Percentiles rank a stretch among this genome's conserved stretches.
Conservation (phyloP, 2,888 invertebrate species). For the Xestia rhomboidea region DNA sequence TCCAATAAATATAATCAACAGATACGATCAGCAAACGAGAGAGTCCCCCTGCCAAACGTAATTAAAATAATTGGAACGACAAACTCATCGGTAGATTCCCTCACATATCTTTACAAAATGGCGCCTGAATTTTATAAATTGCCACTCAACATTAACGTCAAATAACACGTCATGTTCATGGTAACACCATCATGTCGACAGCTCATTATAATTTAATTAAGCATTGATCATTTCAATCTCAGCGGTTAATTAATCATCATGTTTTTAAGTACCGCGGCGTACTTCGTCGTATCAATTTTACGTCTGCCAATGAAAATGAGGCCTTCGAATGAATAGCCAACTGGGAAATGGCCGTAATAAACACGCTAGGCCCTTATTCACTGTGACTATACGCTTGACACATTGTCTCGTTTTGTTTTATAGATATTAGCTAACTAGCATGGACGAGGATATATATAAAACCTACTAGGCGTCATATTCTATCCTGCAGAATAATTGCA, state of each 20-base stretch:
- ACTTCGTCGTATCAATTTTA: slow-evolving; percentile 17
- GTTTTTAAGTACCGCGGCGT: slow-evolving; percentile 37
- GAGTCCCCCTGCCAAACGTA: slow-evolving; percentile 43
- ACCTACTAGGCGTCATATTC: not conserved
- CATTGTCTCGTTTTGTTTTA: not conserved
- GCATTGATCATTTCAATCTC: slow-evolving; percentile 55
- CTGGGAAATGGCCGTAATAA: not conserved
- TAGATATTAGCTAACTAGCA: not conserved
- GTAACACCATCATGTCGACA: slow-evolving; percentile 44
- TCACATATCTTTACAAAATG: slow-evolving; percentile 42
- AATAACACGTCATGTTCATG: slow-evolving; percentile 57
- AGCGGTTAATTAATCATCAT: slow-evolving; percentile 50
- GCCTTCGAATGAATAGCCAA: not conserved
- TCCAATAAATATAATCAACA: slow-evolving; percentile 41
- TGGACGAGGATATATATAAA: too few species aligned
- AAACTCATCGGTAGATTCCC: slow-evolving; percentile 34
- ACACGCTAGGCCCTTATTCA: slow-evolving; percentile 12
- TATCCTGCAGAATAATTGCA: not conserved
- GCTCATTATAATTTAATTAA: slow-evolving; percentile 63
- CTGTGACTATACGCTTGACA: not conserved
- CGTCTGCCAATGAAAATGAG: not conserved
- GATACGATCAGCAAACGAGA: slow-evolving; percentile 44
- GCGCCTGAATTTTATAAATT: slow-evolving; percentile 58
- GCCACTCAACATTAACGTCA: slow-evolving; percentile 52
- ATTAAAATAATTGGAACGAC: slow-evolving; percentile 62